Evolutionary conservation across 2,888 invertebrate genomes (phyloP).

Genomic region (Crioceris asparagi): DNA sequence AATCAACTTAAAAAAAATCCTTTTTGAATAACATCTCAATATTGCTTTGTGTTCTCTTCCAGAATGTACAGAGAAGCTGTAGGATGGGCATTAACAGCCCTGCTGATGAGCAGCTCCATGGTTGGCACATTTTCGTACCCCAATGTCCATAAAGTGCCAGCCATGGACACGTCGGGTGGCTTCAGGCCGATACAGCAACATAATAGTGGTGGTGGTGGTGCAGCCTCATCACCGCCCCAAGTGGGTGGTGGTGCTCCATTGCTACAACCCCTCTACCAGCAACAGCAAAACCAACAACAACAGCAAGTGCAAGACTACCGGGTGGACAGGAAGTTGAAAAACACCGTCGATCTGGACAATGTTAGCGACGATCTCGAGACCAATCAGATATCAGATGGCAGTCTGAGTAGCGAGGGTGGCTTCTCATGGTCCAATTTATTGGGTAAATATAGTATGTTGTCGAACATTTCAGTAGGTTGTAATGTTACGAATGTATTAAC

Average conservation of each 20-base stretch:
- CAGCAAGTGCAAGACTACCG: too few relatives aligned
- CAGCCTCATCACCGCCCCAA: too few relatives aligned
- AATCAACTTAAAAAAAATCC: background rate
- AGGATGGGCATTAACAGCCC: constrained; percentile 59
- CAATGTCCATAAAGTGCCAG: constrained; percentile 30
- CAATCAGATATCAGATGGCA: constrained; percentile 62
- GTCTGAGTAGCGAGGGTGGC: constrained; percentile 45
- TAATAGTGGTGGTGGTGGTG: too few relatives aligned
- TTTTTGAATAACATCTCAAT: too few relatives aligned
- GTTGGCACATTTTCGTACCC: constrained; percentile 61
- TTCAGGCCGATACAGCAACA: constrained; percentile 12
- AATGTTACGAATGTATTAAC: too few relatives aligned
- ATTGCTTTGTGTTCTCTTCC: too few relatives aligned
- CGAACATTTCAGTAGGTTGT: too few relatives aligned
- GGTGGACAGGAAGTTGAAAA: constrained; percentile 63
- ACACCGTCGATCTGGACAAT: constrained; percentile 69
- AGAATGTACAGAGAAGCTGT: constrained; percentile 54
- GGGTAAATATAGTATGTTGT: too few relatives aligned
- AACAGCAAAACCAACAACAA: background rate
- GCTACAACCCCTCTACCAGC: constrained; percentile 2
- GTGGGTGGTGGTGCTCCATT: too few relatives aligned
- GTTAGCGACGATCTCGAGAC: constrained; percentile 73
- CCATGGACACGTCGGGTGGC: constrained; percentile 7
- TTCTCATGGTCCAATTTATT: constrained; percentile 86
- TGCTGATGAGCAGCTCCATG: constrained; percentile 56